A percentile compares a stretch with the other conserved stretches of the same genome.
phyloP scores from a whole-genome alignment of 2,888 invertebrate species.

The Hydriomena furcata region DNA sequence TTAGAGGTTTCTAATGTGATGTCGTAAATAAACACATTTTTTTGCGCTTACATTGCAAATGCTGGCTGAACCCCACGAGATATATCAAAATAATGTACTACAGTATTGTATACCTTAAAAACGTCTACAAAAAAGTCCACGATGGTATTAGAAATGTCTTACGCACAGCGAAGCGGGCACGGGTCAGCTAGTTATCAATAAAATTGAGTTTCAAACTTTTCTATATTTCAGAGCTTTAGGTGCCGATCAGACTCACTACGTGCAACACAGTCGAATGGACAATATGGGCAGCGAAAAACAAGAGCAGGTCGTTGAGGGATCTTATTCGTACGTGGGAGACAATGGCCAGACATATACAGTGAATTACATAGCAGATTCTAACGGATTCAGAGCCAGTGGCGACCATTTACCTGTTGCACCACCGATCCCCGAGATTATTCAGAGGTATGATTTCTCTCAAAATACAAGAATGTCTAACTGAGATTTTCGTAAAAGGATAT shows the following conservation, averaged over 20 bases:
- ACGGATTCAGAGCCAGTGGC: constrained; percentile 90
- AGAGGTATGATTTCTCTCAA: constrained; percentile 60
- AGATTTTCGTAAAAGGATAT: too few relatives aligned
- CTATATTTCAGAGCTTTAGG: constrained; percentile 66
- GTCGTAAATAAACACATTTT: too few relatives aligned
- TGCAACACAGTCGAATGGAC: constrained; percentile 82
- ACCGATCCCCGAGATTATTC: constrained; percentile 88
- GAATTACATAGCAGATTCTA: constrained; percentile 89
- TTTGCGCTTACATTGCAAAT: too few relatives aligned
- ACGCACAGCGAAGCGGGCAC: too few relatives aligned
- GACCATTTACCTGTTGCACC: constrained; percentile 91
- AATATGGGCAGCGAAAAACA: constrained; percentile 83
- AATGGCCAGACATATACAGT: constrained; percentile 85
- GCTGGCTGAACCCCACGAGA: too few relatives aligned
- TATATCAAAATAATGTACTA: too few relatives aligned
- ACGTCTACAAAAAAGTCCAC: too few relatives aligned
- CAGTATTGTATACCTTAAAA: too few relatives aligned
- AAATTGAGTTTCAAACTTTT: background rate
- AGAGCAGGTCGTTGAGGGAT: constrained; percentile 85
- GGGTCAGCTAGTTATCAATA: too few relatives aligned
- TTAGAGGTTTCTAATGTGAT: too few relatives aligned
- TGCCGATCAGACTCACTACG: constrained; percentile 80
- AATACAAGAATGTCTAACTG: background rate
- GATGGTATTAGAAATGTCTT: too few relatives aligned
- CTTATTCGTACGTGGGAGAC: constrained; percentile 85